phyloP scores from a whole-genome alignment of 2,888 invertebrate genomes.

The Coenonympha arcania region DNA sequence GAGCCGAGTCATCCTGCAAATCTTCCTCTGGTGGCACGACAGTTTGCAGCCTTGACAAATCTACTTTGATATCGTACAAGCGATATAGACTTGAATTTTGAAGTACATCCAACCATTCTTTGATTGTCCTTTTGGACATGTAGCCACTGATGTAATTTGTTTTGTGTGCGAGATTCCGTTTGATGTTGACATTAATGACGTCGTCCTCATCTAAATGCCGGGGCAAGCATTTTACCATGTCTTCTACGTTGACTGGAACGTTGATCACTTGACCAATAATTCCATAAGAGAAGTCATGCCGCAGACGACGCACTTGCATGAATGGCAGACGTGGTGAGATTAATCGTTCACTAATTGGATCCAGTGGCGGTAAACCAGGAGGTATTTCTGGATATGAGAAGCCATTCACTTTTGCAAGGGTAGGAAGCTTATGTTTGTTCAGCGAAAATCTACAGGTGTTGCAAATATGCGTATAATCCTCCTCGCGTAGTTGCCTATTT shows the following conservation, averaged over 20 bases:
- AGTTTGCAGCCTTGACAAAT: conserved; percentile 33
- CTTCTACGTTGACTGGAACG: conserved; percentile 40
- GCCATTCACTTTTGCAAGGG: conserved; percentile 37
- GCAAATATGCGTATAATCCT: conserved; percentile 33
- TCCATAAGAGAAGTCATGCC: conserved; percentile 38
- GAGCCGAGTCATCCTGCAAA: conserved; percentile 29
- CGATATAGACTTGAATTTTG: conserved; percentile 33
- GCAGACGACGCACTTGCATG: conserved; percentile 42
- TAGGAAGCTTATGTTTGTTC: conserved; percentile 32
- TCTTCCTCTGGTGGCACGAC: conserved; percentile 26
- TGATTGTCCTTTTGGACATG: conserved; percentile 35
- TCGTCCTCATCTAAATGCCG: no score
- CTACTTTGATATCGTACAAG: conserved; percentile 36
- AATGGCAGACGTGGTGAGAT: conserved; percentile 41
- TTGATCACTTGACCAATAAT: conserved; percentile 48
- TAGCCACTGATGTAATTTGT: conserved; percentile 33
- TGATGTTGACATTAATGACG: no score
- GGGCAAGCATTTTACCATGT: no score
- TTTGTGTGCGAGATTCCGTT: no score
- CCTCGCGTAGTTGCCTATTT: conserved; percentile 24
- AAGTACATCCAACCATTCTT: conserved; percentile 34
- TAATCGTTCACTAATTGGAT: conserved; percentile 40
- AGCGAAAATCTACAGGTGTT: conserved; percentile 33
- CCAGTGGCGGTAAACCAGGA: conserved; percentile 35
- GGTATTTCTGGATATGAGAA: conserved; percentile 42